phyloP scores from a whole-genome alignment of 2,113 vertebrate species.

The Hipposideros armiger region DNA sequence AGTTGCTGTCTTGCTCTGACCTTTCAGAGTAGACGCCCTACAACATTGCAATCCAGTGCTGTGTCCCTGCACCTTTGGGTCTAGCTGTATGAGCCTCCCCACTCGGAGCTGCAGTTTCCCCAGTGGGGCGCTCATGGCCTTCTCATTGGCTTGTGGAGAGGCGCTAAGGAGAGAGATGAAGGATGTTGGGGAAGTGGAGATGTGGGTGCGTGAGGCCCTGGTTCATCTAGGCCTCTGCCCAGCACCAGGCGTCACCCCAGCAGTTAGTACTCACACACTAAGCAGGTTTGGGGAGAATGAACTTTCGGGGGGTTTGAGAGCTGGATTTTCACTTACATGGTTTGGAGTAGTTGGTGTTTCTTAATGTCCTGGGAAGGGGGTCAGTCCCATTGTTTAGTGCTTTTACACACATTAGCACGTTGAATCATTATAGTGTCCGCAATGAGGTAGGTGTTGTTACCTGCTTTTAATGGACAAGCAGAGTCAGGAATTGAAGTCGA shows the following conservation, averaged over 20 bases:
- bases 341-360: not conserved
- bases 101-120: not conserved
- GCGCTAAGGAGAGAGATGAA: not conserved
- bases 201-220: not conserved
- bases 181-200: not conserved
- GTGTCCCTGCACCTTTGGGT: not conserved
- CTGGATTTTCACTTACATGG: not conserved
- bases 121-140: not conserved
- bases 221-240: not conserved
- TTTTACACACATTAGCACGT: not conserved
- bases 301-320: not conserved
- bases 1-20: too few species aligned
- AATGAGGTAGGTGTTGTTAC: not conserved
- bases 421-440: not conserved
- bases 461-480: not conserved
- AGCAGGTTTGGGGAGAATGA: not conserved
- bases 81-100: too few species aligned
- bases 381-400: not conserved
- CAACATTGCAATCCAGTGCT: too few species aligned
- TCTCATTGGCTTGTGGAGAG: not conserved
- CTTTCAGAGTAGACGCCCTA: too few species aligned
- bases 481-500: not conserved
- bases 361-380: not conserved
- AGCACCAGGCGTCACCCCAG: rapidly evolving
- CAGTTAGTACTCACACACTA: not conserved